These are phyloP conservation scores for Streblospio benedicti DNA, from an alignment of 1,140 invertebrate species.

Conservation along the genomic window DNA sequence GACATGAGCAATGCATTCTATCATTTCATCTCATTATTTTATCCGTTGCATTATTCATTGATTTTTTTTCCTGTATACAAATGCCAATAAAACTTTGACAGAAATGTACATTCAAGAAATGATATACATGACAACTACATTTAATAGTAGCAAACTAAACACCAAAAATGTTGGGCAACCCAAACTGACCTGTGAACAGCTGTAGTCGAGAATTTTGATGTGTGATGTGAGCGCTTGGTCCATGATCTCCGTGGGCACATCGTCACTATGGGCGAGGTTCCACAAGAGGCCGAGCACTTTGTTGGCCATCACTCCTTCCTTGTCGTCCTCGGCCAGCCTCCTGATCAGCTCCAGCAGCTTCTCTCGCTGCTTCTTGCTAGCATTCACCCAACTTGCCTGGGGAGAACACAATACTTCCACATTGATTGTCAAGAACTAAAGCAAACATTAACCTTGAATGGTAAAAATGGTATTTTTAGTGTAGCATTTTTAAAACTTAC, in stretches of 20 bases:
- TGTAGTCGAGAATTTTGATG: conserved; percentile 96
- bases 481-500: no score
- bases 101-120: no score
- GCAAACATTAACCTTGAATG: neutral
- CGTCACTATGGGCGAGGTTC: conserved; percentile 92
- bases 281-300: conserved; percentile 94
- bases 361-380: conserved; percentile 90
- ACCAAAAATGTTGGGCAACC: no score
- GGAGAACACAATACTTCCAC: neutral
- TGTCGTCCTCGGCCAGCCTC: conserved; percentile 91
- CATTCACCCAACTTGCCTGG: conserved; percentile 87
- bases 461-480: neutral
- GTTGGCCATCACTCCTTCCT: conserved; percentile 96
- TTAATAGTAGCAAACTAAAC: no score
- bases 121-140: no score
- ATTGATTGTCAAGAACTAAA: neutral
- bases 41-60: no score
- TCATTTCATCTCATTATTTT: no score
- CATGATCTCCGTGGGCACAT: conserved; percentile 94
- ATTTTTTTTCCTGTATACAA: no score
- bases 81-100: no score
- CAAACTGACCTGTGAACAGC: conserved; percentile 66
- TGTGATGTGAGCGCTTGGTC: conserved; percentile 91
- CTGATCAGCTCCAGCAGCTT: conserved; percentile 90
- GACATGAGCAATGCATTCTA: no score